Evolutionary conservation across 2,888 invertebrate species (phyloP).

Genomic region (Anagyrus pseudococci): DNA sequence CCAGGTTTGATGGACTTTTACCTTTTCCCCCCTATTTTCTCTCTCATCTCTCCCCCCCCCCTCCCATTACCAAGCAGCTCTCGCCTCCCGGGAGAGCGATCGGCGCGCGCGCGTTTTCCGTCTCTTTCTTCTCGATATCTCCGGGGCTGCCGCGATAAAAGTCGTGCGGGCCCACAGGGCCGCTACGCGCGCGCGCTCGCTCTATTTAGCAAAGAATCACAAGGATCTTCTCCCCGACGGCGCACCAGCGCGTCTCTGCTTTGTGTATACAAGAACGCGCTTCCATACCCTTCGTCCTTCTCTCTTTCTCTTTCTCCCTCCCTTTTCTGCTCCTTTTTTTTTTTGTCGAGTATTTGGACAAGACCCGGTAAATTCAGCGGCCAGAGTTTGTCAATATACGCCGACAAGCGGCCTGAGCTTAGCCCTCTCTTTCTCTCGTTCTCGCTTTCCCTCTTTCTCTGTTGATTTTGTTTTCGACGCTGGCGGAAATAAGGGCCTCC

Average conservation of each 20-base stretch:
- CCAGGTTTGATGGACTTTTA: too few species aligned
- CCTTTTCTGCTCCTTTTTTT: constrained; percentile 7
- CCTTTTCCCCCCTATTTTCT: too few species aligned
- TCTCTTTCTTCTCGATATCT: too few species aligned
- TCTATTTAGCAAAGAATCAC: constrained; percentile 39
- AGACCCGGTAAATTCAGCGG: constrained; percentile 28
- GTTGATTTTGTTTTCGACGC: constrained; percentile 37
- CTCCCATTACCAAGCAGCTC: too few species aligned
- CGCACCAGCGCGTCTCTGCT: neutral
- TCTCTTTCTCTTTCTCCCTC: constrained; percentile 9
- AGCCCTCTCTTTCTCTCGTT: too few species aligned
- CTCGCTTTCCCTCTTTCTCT: neutral
- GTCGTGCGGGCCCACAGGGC: too few species aligned
- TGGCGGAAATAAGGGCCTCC: constrained; percentile 19
- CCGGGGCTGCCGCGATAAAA: too few species aligned
- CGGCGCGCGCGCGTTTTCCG: too few species aligned
- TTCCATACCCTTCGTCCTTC: constrained; percentile 6
- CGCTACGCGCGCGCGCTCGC: constrained; percentile 24
- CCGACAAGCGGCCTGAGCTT: neutral
- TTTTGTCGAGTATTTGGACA: constrained; percentile 29
- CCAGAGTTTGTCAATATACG: constrained; percentile 30
- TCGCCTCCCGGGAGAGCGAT: too few species aligned
- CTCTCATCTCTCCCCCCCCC: too few species aligned
- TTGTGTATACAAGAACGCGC: constrained; percentile 10
- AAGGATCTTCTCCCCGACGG: constrained; percentile 21